phyloP scores from a whole-genome alignment of 1,140 invertebrate genomes.

The Drosophila pseudoobscura region DNA sequence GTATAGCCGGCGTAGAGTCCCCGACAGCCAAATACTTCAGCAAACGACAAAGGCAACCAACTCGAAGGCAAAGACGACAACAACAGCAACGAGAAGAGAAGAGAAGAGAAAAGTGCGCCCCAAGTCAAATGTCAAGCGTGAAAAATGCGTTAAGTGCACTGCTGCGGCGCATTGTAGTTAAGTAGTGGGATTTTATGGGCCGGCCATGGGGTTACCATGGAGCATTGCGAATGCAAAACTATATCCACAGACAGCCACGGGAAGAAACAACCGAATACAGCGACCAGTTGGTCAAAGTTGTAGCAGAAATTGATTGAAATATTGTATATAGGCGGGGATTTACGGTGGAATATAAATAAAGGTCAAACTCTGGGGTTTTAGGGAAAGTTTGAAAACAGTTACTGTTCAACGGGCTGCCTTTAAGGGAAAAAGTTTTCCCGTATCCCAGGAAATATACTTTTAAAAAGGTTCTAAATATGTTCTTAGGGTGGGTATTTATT shows the following conservation, averaged over 20 bases:
- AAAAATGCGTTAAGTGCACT: conserved; percentile 81
- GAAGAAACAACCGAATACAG: conserved; percentile 11
- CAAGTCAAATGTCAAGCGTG: conserved; percentile 82
- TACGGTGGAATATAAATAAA: conserved; percentile 4
- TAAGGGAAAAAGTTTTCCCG: no score
- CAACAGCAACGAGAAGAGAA: not conserved
- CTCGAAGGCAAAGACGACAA: conserved; percentile 19
- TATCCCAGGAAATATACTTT: no score
- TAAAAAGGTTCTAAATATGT: no score
- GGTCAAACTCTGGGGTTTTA: conserved; percentile 2
- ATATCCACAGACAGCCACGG: conserved; percentile 20
- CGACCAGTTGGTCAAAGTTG: conserved; percentile 31
- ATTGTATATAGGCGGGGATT: not conserved
- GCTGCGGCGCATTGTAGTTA: conserved; percentile 75
- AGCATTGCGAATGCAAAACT: conserved; percentile 55
- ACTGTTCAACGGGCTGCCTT: not conserved
- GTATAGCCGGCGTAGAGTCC: conserved; percentile 6
- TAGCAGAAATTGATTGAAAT: conserved; percentile 25
- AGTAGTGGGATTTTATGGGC: conserved; percentile 72
- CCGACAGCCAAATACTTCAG: conserved; percentile 4
- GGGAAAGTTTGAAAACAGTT: not conserved
- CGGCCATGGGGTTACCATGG: conserved; percentile 41
- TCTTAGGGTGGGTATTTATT: no score
- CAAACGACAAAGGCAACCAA: conserved; percentile 29
- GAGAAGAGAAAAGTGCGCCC: conserved; percentile 68